Evolutionary conservation across 23 tunicate genomes (phyloP).

Genomic region (Styela clava): DNA sequence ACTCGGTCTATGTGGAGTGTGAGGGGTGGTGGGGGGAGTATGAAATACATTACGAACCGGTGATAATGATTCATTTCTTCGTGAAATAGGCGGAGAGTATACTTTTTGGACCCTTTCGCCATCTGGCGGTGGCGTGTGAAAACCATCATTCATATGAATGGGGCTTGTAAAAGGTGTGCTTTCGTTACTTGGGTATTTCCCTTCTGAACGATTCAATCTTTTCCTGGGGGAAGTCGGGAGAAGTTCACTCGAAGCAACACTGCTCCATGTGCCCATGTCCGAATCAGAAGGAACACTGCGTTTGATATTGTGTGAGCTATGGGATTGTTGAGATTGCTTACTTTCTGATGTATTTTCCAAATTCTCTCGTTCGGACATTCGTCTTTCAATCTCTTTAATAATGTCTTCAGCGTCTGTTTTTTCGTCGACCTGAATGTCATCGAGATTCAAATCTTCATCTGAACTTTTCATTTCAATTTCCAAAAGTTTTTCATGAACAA

Average conservation of each 20-base stretch:
- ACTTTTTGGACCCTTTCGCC: neutral
- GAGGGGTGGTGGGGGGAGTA: neutral
- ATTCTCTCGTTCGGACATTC: slow-evolving; percentile 8
- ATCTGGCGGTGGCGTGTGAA: neutral
- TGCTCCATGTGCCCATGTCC: slow-evolving; percentile 15
- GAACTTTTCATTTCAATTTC: neutral
- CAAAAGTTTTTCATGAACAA: neutral
- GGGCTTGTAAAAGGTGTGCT: neutral
- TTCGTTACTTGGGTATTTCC: neutral
- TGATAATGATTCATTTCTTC: neutral
- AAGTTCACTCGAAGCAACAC: slow-evolving; percentile 7
- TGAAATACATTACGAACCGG: neutral
- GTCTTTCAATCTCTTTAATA: neutral
- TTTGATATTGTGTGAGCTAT: neutral
- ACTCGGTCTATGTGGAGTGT: neutral
- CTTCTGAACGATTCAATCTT: slow-evolving; percentile 2
- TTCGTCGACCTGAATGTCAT: slow-evolving; percentile 15
- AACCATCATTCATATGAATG: neutral
- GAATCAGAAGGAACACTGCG: neutral
- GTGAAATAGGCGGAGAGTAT: neutral
- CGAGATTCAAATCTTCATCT: neutral
- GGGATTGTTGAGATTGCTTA: neutral
- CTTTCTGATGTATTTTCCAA: neutral
- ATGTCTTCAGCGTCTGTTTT: slow-evolving; percentile 26
- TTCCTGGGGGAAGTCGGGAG: neutral